These are phyloP conservation scores for Eupleurogrammus muticus DNA, from an alignment of 2,797 vertebrate genomes.

Conservation along the genomic window DNA sequence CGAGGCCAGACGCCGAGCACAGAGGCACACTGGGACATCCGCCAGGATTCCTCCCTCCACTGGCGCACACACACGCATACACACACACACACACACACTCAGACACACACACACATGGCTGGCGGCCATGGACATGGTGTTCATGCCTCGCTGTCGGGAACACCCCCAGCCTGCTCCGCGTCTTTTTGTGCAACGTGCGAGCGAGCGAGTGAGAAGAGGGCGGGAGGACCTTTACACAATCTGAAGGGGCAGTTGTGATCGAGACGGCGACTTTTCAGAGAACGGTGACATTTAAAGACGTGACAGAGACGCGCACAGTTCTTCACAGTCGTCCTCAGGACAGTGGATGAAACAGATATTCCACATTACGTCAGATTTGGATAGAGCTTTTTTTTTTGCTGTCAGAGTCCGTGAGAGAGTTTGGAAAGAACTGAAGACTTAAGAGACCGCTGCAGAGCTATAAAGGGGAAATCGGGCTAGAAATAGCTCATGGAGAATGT, in stretches of 20 bases:
- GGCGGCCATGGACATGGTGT: conserved; percentile 54
- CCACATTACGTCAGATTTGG: conserved; percentile 2
- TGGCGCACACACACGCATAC: conserved; percentile 40
- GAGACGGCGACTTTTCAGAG: conserved; percentile 16
- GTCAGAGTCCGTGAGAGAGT: conserved; percentile 4
- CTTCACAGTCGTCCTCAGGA: neutral
- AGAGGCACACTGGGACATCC: conserved; percentile 61
- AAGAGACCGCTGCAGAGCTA: conserved; percentile 5
- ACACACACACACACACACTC: conserved; percentile 35
- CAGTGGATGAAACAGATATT: conserved; percentile 19
- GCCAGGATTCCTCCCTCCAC: conserved; percentile 53
- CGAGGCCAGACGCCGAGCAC: conserved; percentile 58
- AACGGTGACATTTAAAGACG: conserved; percentile 34
- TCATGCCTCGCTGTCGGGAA: conserved; percentile 38
- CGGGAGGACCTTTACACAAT: conserved; percentile 37
- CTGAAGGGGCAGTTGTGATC: conserved; percentile 5
- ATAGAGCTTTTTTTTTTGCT: conserved; percentile 8
- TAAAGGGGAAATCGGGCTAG: conserved; percentile 11
- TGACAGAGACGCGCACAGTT: neutral
- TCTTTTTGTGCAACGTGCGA: conserved; percentile 37
- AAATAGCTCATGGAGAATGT: conserved; percentile 28
- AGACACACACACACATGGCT: conserved; percentile 39
- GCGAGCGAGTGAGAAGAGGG: neutral
- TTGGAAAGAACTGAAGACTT: conserved; percentile 10
- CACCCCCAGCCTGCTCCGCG: conserved; percentile 22